Conservation (phyloP, 2,797 vertebrate species). For the Pantherophis alleghaniensis region DNA sequence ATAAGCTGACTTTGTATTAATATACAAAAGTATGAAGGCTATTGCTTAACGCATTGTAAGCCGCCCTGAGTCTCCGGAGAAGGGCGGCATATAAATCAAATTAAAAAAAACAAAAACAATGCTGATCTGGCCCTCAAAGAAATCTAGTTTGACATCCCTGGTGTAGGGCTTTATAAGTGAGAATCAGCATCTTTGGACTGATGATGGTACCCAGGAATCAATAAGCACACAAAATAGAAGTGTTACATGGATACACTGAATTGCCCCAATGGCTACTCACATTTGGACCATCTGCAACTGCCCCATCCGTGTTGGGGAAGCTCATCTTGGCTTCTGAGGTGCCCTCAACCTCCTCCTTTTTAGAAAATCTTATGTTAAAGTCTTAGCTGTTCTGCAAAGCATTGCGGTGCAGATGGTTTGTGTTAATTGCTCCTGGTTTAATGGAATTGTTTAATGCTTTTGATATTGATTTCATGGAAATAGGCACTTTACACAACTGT, state of each 20-base stretch:
- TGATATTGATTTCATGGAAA: not conserved
- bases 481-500: not conserved
- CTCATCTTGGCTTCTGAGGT: not conserved
- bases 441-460: not conserved
- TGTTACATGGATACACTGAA: not conserved
- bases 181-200: not conserved
- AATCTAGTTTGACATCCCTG: too few relatives aligned
- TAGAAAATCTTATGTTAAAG: not conserved
- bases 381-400: not conserved
- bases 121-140: too few relatives aligned
- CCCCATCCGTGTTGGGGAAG: not conserved
- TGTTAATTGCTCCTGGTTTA: not conserved
- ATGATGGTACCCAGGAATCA: not conserved
- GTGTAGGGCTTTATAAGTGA: not conserved
- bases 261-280: not conserved
- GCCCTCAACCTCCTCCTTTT: not conserved
- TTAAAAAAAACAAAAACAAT: too few relatives aligned
- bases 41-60: too few relatives aligned
- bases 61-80: too few relatives aligned
- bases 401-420: not conserved
- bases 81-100: too few relatives aligned
- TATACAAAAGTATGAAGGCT: too few relatives aligned
- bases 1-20: too few relatives aligned
- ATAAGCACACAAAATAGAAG: not conserved
- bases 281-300: not conserved